These are phyloP conservation scores for Trichosurus vulpecula DNA, from an alignment of 2,797 vertebrate genomes.

Conservation along the genomic window DNA sequence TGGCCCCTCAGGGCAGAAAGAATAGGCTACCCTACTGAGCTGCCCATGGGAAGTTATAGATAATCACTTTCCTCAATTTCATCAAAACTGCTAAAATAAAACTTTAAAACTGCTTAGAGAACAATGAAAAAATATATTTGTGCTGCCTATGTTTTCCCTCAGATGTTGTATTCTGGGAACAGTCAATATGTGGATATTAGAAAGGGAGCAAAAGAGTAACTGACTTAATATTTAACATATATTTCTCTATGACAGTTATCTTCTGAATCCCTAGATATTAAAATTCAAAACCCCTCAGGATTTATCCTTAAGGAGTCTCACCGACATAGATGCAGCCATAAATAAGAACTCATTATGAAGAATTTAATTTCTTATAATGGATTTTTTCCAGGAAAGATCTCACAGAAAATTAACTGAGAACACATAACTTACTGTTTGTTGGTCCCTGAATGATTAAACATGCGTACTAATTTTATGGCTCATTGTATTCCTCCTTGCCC, in stretches of 20 bases:
- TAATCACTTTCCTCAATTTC: not conserved
- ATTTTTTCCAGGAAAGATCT: slow-evolving; percentile 31
- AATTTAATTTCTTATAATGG: slow-evolving; percentile 65
- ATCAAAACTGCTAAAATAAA: not conserved
- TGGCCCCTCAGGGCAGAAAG: not conserved
- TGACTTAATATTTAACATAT: slow-evolving; percentile 45
- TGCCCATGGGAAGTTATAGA: not conserved
- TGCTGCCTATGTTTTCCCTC: not conserved
- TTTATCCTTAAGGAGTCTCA: slow-evolving; percentile 25
- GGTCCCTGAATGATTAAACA: slow-evolving; percentile 23
- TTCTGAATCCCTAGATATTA: slow-evolving; percentile 48
- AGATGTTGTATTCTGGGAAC: not conserved
- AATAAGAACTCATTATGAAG: slow-evolving; percentile 61
- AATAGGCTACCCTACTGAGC: not conserved
- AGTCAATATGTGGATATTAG: not conserved
- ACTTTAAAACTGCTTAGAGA: not conserved
- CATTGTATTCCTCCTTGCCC: slow-evolving; percentile 22
- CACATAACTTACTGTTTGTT: slow-evolving; percentile 58
- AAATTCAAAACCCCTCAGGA: slow-evolving; percentile 20
- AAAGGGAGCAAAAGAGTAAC: not conserved
- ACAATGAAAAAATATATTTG: not conserved
- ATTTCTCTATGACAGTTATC: slow-evolving; percentile 25
- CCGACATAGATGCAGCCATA: slow-evolving; percentile 1
- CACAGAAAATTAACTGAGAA: slow-evolving; percentile 20
- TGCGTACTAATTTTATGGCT: slow-evolving; percentile 54